Conservation (phyloP, 2,113 vertebrate species). For the human region DNA sequence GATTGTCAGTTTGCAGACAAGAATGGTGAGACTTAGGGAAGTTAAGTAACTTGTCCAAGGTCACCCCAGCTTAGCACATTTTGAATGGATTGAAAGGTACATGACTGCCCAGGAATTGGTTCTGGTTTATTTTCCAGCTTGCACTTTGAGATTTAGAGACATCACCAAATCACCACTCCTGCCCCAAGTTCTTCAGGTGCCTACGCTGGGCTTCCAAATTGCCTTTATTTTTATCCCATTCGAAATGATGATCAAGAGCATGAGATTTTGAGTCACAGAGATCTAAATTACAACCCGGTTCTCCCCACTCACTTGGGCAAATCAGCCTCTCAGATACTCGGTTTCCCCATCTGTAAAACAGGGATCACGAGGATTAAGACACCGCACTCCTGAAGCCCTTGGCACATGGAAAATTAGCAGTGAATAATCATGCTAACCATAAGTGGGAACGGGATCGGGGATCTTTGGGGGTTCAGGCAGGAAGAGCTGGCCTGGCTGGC, state of each 20-base stretch:
- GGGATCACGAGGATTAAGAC: background rate
- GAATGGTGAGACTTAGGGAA: background rate
- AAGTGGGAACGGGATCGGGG: rapidly evolving
- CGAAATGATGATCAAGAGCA: background rate
- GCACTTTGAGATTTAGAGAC: rapidly evolving
- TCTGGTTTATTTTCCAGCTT: background rate
- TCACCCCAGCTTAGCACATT: background rate
- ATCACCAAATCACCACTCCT: background rate
- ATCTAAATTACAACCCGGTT: background rate
- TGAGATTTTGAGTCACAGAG: background rate
- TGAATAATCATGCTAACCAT: rapidly evolving
- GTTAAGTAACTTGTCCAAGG: no score
- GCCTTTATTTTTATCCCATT: background rate
- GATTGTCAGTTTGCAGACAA: rapidly evolving
- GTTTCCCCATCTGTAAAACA: background rate
- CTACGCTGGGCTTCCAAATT: rapidly evolving
- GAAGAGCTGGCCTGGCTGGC: rapidly evolving
- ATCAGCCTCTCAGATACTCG: background rate
- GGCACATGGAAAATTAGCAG: rapidly evolving
- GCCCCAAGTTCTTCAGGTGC: rapidly evolving
- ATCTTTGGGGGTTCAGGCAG: rapidly evolving
- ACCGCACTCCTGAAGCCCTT: rapidly evolving
- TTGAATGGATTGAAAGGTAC: rapidly evolving
- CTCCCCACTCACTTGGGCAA: background rate
- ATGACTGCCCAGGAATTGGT: rapidly evolving